Evolutionary conservation across 2,113 vertebrate species (phyloP), one percentile per base, ranked within the genome.

Genomic region (Himantopus leucocephalus): DNA sequence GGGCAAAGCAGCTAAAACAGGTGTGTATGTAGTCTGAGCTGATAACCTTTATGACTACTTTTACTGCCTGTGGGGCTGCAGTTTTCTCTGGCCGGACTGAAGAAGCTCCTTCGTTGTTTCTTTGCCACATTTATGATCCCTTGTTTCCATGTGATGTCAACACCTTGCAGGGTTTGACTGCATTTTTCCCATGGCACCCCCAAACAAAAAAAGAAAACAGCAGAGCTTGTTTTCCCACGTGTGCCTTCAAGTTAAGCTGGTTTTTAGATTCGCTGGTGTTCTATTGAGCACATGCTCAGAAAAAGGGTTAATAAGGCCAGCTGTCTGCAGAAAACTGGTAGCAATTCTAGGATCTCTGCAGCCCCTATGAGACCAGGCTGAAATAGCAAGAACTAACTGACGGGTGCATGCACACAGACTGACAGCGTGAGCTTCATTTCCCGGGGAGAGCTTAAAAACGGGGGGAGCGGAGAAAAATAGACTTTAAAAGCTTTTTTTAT

Each of bases 401-500:
- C 56, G 16, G 67, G 15, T 29, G 22, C 10, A 2, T 12, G 20
- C 3, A 5, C n/a, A 6, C 0, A 2, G 52, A 11, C 16, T 9
- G 66, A 22, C 41, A 66, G 23, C 73, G 4, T 4, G 35, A 79
- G 34, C 76, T 86, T 66, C 7, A 1, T 19, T 70, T 85, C 62
- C 63, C 35, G 14, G 27, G n/a, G 18, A 74, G 26, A 37, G 6
- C 68, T 75, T 70, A 45, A 62, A 86, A 76, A 41, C 32, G 30
- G 24, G 10, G 14, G 1, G 1, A 37, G 37, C 8, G 0, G 3
- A 5, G 0, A 0, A 10, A 0, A 73, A 66, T 0, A n/a, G 50
- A 26, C 43, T 72, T 37, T 2, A 10, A 71, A 86, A 60, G 4
- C 21, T 63, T 77, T 56, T 45, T 17, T 8, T 8, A 15, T 8